Evolutionary conservation across 2,888 invertebrate genomes (phyloP).

Genomic region (Melipona beecheii): DNA sequence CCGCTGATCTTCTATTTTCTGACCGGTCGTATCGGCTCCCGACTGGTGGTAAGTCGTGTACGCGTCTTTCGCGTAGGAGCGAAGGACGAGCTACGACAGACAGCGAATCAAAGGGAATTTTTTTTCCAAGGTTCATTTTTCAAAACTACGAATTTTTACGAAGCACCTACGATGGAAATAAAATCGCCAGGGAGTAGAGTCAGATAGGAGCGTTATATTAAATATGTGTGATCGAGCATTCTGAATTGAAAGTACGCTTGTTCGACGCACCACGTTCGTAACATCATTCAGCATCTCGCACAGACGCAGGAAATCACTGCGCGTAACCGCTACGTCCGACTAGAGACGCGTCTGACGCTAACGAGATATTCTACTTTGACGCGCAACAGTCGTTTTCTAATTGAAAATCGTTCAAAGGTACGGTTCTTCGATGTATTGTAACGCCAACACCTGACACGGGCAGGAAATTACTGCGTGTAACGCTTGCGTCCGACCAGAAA

Average conservation of each 20-base stretch:
- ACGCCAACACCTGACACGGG: background rate
- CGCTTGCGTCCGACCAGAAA: background rate
- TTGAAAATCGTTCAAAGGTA: background rate
- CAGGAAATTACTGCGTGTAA: background rate
- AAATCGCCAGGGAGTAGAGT: background rate
- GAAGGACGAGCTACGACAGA: slow-evolving; percentile 26
- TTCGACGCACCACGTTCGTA: no score
- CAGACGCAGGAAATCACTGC: no score
- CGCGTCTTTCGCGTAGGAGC: background rate
- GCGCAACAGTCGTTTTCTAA: no score
- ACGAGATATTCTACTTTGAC: no score
- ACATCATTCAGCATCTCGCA: no score
- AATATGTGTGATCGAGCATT: background rate
- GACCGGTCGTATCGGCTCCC: slow-evolving; percentile 2
- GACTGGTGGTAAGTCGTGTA: slow-evolving; percentile 15
- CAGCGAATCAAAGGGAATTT: background rate
- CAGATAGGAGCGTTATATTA: background rate
- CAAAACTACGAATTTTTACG: background rate
- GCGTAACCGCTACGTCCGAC: no score
- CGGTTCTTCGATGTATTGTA: background rate
- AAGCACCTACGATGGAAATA: background rate
- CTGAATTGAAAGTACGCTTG: background rate
- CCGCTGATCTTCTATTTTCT: slow-evolving; percentile 28
- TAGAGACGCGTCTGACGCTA: no score
- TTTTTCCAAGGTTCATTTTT: background rate